phyloP scores from a whole-genome alignment of 2,888 invertebrate species.

The Metellina segmentata region DNA sequence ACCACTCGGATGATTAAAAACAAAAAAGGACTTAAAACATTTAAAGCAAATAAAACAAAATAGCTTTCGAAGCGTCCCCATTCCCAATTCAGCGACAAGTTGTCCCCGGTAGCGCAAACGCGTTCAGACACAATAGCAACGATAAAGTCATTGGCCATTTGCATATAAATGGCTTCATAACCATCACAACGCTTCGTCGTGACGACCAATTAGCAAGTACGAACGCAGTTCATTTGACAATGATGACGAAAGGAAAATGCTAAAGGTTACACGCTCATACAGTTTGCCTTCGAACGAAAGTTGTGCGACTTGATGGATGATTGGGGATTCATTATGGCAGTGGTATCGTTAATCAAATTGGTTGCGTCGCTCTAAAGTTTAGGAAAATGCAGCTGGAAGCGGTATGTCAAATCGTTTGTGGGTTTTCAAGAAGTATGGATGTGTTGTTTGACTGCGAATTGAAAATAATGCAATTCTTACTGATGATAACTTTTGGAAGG shows the following conservation, averaged over 20 bases:
- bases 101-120: too few relatives aligned
- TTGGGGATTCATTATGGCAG: not conserved
- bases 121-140: too few relatives aligned
- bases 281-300: not conserved
- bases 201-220: not conserved
- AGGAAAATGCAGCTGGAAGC: not conserved
- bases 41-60: too few relatives aligned
- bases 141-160: not conserved
- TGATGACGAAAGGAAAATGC: not conserved
- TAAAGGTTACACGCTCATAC: not conserved
- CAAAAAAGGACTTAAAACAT: too few relatives aligned
- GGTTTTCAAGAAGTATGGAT: not conserved
- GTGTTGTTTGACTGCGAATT: not conserved
- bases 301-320: not conserved
- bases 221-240: not conserved
- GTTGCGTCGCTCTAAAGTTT: not conserved
- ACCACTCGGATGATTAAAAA: too few relatives aligned
- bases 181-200: not conserved
- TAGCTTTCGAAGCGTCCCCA: too few relatives aligned
- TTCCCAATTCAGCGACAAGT: too few relatives aligned
- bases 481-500: not conserved
- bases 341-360: not conserved
- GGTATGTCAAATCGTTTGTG: not conserved
- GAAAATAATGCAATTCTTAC: not conserved
- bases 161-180: not conserved